These are phyloP conservation scores for Drosophila kanapiae DNA, from an alignment of 1,140 invertebrate species.

Conservation along the genomic window DNA sequence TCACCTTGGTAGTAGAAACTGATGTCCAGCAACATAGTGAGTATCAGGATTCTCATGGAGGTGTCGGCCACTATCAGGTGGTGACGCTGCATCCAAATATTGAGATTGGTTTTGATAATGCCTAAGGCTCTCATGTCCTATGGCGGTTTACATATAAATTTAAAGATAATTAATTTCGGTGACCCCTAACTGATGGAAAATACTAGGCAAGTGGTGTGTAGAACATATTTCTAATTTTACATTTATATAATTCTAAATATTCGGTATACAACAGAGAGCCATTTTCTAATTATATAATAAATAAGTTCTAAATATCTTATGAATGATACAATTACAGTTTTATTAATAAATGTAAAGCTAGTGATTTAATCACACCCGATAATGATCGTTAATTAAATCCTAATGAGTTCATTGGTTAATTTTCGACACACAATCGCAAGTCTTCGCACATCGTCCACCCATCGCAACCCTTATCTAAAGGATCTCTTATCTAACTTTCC, in stretches of 20 bases:
- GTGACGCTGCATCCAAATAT: constrained; percentile 14
- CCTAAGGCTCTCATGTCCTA: neutral
- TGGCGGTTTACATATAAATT: neutral
- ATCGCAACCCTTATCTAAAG: constrained; percentile 4
- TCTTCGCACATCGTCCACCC: constrained; percentile 8
- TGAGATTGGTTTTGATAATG: neutral
- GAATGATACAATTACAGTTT: neutral
- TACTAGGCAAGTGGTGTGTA: neutral
- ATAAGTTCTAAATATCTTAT: neutral
- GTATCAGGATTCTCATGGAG: neutral
- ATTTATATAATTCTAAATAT: neutral
- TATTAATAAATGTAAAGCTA: neutral
- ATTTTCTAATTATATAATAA: neutral
- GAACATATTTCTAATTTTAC: neutral
- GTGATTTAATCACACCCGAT: constrained; percentile 5
- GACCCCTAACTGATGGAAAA: neutral
- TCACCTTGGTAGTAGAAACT: neutral
- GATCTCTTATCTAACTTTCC: constrained; percentile 28
- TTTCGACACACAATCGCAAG: neutral
- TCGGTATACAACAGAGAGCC: neutral
- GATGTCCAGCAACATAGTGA: neutral
- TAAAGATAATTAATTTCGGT: neutral
- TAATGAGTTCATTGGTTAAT: constrained; percentile 17
- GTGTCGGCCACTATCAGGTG: neutral
- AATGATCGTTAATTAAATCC: constrained; percentile 18